These are phyloP conservation scores for Epinephelus awoara DNA, from an alignment of 2,797 vertebrate species.

Conservation along the genomic window DNA sequence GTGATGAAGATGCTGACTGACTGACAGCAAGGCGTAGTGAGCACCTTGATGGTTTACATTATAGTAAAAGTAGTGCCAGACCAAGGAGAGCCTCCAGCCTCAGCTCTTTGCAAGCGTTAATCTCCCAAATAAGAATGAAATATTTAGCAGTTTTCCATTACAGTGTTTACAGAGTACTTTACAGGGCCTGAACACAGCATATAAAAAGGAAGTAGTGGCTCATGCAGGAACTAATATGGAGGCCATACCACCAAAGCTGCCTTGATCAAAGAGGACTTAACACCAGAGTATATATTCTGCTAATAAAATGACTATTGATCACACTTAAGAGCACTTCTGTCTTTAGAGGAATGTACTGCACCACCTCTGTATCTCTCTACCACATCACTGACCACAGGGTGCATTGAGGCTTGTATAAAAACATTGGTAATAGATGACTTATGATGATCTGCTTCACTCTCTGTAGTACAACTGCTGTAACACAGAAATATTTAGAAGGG, in stretches of 20 bases:
- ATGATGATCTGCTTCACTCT: too few species aligned
- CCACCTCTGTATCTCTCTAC: neutral
- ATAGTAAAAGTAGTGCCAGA: neutral
- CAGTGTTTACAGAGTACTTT: neutral
- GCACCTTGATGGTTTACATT: neutral
- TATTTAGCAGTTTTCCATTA: slow-evolving; percentile 33
- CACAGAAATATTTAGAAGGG: too few species aligned
- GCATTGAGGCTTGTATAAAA: neutral
- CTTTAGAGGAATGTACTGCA: neutral
- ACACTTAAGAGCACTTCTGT: neutral
- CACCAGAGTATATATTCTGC: neutral
- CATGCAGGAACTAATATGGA: neutral
- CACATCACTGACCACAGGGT: neutral
- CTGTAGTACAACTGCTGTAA: too few species aligned
- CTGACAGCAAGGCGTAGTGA: too few species aligned
- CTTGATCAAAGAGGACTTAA: neutral
- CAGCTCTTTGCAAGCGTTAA: neutral
- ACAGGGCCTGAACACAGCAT: neutral
- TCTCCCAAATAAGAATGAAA: slow-evolving; percentile 26
- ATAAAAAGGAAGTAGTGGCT: neutral
- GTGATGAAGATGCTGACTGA: too few species aligned
- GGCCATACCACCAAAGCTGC: too few species aligned
- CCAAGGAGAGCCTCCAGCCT: neutral
- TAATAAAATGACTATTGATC: slow-evolving; percentile 11
- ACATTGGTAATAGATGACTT: neutral